phyloP scores from a whole-genome alignment of 2,888 invertebrate species.

The Drosophila nr. perissopoda region DNA sequence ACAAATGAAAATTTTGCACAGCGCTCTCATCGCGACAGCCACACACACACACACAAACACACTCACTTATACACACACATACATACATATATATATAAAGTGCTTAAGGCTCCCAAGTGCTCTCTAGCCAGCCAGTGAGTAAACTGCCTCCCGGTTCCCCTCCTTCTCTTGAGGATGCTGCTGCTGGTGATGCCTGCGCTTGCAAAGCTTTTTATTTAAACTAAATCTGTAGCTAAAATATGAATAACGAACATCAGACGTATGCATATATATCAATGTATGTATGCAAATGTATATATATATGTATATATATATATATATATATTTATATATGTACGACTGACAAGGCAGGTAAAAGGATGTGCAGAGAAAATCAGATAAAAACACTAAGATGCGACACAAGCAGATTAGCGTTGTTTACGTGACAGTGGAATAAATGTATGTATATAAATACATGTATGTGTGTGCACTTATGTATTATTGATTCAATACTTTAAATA shows the following conservation, averaged over 20 bases:
- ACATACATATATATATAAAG: slow-evolving; percentile 23
- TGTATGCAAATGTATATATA: too few species aligned
- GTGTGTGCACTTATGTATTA: not conserved
- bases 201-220: slow-evolving; percentile 60
- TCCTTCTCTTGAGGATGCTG: not conserved
- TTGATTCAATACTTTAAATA: slow-evolving; percentile 6
- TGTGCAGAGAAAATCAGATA: not conserved
- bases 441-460: not conserved
- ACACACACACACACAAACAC: not conserved
- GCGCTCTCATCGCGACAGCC: slow-evolving; percentile 18
- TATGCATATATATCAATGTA: not conserved
- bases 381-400: not conserved
- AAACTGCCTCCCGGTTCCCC: not conserved
- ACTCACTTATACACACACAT: not conserved
- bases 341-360: slow-evolving; percentile 3
- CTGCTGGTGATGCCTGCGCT: slow-evolving; percentile 34
- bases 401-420: slow-evolving; percentile 5
- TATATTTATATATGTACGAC: not conserved
- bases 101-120: slow-evolving; percentile 60
- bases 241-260: slow-evolving; percentile 7
- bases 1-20: slow-evolving; percentile 42
- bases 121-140: slow-evolving; percentile 25
- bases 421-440: not conserved
- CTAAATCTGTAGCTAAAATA: slow-evolving; percentile 51
- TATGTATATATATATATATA: not conserved